A percentile compares a stretch with the other conserved stretches of the same genome.
Evolutionary conservation across 2,113 vertebrate genomes (phyloP).

Genomic region (Pedionomus torquatus): DNA sequence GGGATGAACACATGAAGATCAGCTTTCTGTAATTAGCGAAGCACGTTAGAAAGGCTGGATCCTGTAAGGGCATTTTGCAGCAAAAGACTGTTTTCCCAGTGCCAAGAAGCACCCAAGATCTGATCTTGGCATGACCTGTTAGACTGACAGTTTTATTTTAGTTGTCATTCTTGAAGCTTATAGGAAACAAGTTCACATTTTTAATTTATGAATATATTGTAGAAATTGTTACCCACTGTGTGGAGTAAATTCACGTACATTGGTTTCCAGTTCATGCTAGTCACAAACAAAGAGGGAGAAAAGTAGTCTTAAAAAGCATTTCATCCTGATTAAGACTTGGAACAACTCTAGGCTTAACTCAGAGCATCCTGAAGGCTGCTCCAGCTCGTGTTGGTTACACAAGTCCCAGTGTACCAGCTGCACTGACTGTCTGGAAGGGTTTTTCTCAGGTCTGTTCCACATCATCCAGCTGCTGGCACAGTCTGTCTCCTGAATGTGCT

Average conservation of each 20-base stretch:
- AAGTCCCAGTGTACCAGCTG: background rate
- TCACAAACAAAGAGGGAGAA: background rate
- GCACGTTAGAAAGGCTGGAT: background rate
- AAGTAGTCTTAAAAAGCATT: background rate
- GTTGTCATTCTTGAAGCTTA: background rate
- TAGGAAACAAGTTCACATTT: background rate
- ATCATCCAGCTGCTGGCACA: background rate
- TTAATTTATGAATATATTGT: background rate
- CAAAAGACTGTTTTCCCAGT: background rate
- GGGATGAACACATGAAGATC: background rate
- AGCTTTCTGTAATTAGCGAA: constrained; percentile 15
- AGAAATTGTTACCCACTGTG: background rate
- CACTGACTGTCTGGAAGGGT: background rate
- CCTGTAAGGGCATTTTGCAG: background rate
- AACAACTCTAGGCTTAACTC: background rate
- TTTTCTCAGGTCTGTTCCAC: background rate
- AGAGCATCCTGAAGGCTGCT: background rate
- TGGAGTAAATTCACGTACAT: background rate
- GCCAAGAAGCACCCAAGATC: background rate
- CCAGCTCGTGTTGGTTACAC: background rate
- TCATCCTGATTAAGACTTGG: background rate
- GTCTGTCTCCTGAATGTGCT: background rate
- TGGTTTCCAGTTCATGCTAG: background rate
- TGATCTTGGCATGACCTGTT: background rate
- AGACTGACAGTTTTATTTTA: background rate